Base-by-base conservation (phyloP, 2,113 vertebrate species). In the Hippoglossus stenolepis region DNA sequence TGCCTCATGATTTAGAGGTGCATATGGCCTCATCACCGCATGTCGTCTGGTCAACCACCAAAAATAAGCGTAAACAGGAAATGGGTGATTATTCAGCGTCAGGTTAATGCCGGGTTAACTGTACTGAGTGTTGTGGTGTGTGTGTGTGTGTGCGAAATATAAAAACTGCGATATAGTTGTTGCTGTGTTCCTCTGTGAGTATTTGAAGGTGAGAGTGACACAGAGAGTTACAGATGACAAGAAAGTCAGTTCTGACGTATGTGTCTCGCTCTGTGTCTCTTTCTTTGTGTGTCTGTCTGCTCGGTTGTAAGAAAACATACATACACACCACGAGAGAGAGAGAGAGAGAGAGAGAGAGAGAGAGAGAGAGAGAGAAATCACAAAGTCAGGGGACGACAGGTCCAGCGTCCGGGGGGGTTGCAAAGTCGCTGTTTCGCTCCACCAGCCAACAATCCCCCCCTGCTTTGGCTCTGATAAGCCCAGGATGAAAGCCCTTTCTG, bases 391-490 rank as follows among this genome's bases (percentile, higher is more conserved):
- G 73, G 26, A 85, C 73, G 65, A 73, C 70, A 5, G 65, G 83
- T 74, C 73, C n/a, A 23, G 65, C 92, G n/a, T 92, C 62, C 62
- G 24, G 28, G 58, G 26, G 53, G 21, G 40, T 20, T 12, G 75
- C 65, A 70, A 80, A 61, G 91, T 83, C 20, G 65, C 11, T 35
- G 82, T 85, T 94, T 94, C 91, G 93, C 95, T 94, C 93, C 93
- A 93, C 89, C 80, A 53, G 90, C 87, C 84, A 91, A 84, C 79
- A 61, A 87, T 86, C 79, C 74, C 56, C 91, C 90, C 26, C 94
- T 92, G 95, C 92, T 95, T 87, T 80, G 85, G 75, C 89, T 92
- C 94, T 93, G 96, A 97, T 97, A 97, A 97, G 96, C 88, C 73
- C 87, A 82, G 91, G 88, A 93, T 96, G 92, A 94, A 94, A 83